phyloP scores from a whole-genome alignment of 2,888 invertebrate genomes.

The Pterostichus niger region DNA sequence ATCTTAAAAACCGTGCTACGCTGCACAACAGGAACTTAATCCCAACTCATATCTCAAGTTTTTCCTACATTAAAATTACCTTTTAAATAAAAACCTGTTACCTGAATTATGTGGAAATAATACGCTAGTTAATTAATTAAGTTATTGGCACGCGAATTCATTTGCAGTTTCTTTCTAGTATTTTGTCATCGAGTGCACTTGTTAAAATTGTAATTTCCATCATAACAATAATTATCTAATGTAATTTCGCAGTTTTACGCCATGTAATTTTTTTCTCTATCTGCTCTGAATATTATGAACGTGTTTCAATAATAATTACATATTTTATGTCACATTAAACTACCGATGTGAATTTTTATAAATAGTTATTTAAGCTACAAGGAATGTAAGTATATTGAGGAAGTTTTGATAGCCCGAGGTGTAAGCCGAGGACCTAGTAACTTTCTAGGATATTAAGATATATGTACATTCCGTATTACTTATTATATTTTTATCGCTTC shows the following conservation, averaged over 20 bases:
- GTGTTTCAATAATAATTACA: constrained; percentile 17
- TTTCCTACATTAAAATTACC: too few species aligned
- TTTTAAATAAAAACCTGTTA: too few species aligned
- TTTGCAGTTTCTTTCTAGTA: constrained; percentile 18
- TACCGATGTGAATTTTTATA: constrained; percentile 1
- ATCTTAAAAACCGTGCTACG: too few species aligned
- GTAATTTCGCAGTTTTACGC: constrained; percentile 47
- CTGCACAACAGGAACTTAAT: too few species aligned
- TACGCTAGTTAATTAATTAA: not conserved
- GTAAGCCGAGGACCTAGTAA: too few species aligned
- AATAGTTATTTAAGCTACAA: too few species aligned
- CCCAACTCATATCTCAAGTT: too few species aligned
- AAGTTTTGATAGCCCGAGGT: too few species aligned
- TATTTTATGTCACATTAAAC: constrained; percentile 29
- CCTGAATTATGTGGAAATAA: not conserved
- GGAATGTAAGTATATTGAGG: too few species aligned
- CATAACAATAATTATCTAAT: constrained; percentile 36
- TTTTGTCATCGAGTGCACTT: constrained; percentile 28
- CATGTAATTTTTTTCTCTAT: constrained; percentile 15
- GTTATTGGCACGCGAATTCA: constrained; percentile 5
- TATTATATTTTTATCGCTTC: too few species aligned
- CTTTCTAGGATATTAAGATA: too few species aligned
- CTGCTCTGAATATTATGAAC: constrained; percentile 17
- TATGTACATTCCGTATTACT: too few species aligned
- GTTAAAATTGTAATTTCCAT: constrained; percentile 7